Evolutionary conservation across 2,797 vertebrate genomes (phyloP).

Genomic region (Chaetodon trifasciatus): DNA sequence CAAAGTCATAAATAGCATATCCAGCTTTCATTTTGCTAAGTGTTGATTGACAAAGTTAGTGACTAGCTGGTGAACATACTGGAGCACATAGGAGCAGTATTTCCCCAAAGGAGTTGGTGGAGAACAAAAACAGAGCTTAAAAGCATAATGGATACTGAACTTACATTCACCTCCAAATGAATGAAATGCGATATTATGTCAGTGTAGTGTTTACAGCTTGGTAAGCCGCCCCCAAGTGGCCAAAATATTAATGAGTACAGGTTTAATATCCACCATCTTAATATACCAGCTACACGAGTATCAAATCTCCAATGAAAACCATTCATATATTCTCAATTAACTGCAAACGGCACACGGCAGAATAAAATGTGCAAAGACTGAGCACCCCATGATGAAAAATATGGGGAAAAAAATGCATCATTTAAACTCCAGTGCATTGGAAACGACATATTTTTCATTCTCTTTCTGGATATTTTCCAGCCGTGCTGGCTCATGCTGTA

Average conservation of each 20-base stretch:
- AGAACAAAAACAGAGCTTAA: background rate
- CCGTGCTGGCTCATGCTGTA: conserved; percentile 30
- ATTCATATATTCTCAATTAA: background rate
- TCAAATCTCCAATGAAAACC: background rate
- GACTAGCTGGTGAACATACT: background rate
- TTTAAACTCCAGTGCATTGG: conserved; percentile 27
- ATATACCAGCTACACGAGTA: background rate
- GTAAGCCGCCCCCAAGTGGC: background rate
- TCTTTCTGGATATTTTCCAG: conserved; percentile 45
- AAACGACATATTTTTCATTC: conserved; percentile 41
- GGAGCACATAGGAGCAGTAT: background rate
- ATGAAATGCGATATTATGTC: background rate
- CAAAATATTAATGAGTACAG: background rate
- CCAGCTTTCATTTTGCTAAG: too few species aligned
- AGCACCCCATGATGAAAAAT: conserved; percentile 28
- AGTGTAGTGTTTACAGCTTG: background rate
- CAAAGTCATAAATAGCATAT: background rate
- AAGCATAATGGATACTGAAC: background rate
- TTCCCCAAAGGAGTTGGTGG: background rate
- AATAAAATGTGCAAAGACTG: conserved; percentile 2
- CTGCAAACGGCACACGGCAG: background rate
- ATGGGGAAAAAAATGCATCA: background rate
- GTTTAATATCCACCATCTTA: background rate
- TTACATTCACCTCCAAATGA: background rate
- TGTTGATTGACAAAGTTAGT: too few species aligned